Conservation (phyloP, 2,888 invertebrate genomes). For the Drepana falcataria region DNA sequence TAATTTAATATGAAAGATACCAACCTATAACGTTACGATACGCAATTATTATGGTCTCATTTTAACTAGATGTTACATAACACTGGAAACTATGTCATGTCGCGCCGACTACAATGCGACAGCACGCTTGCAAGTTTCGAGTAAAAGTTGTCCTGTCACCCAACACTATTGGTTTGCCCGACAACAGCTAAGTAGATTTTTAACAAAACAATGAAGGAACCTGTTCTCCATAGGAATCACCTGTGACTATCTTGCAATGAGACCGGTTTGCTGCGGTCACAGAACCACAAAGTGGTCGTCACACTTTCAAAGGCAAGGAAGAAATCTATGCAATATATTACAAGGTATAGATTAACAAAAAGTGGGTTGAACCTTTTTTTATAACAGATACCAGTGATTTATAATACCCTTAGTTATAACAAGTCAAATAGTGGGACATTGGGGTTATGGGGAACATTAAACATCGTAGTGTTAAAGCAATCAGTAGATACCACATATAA, state of each 20-base stretch:
- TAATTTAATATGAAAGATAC: no score
- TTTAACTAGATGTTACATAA: no score
- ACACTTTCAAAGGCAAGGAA: constrained; percentile 41
- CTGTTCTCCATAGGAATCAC: constrained; percentile 60
- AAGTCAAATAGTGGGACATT: no score
- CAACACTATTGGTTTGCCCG: constrained; percentile 27
- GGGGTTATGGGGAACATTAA: no score
- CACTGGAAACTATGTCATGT: no score
- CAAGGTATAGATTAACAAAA: background rate
- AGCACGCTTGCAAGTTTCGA: constrained; percentile 16
- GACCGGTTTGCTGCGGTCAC: constrained; percentile 60
- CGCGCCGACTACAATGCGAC: constrained; percentile 9
- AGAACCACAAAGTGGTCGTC: constrained; percentile 51
- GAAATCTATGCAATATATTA: constrained; percentile 18
- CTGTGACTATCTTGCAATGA: constrained; percentile 50
- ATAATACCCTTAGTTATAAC: no score
- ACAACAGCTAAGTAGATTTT: constrained; percentile 32
- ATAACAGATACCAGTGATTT: no score
- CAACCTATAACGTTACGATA: no score
- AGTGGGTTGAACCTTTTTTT: no score
- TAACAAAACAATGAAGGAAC: constrained; percentile 51
- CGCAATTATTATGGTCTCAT: no score
- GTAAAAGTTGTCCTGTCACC: constrained; percentile 45
- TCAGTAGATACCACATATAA: background rate
- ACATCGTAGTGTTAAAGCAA: background rate